phyloP scores from a whole-genome alignment of 1,140 invertebrate genomes.

The Trichonephila inaurata region DNA sequence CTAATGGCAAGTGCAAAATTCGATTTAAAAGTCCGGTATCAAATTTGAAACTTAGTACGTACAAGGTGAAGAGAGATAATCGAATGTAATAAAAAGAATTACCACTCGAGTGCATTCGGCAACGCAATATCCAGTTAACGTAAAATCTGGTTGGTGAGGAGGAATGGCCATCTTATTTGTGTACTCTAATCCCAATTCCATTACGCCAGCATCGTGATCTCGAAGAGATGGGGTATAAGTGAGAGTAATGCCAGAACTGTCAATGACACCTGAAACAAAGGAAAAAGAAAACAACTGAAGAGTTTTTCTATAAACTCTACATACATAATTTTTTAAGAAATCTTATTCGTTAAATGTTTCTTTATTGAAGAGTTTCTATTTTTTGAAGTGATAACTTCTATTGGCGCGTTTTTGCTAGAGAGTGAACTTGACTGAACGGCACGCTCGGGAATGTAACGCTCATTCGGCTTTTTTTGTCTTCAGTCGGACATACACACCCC shows the following conservation, averaged over 20 bases:
- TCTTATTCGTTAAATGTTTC: not conserved
- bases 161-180: conserved; percentile 99
- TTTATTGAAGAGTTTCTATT: too few species aligned
- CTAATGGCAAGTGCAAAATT: not conserved
- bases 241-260: conserved; percentile 94
- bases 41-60: not conserved
- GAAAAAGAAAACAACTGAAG: not conserved
- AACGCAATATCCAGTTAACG: conserved; percentile 93
- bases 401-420: too few species aligned
- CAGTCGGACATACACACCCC: too few species aligned
- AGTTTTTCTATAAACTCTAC: not conserved
- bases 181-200: conserved; percentile 98
- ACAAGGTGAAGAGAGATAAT: not conserved
- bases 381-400: too few species aligned
- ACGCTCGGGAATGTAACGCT: too few species aligned
- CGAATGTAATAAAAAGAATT: conserved; percentile 76
- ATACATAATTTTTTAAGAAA: not conserved
- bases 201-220: conserved; percentile 94
- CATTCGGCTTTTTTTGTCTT: too few species aligned
- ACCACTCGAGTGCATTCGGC: conserved; percentile 95
- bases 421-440: too few species aligned
- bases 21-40: not conserved
- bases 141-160: conserved; percentile 87
- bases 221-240: conserved; percentile 85
- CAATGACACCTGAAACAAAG: conserved; percentile 86